phyloP scores from a whole-genome alignment of 1,140 invertebrate species.

The Brachionus koreanus region DNA sequence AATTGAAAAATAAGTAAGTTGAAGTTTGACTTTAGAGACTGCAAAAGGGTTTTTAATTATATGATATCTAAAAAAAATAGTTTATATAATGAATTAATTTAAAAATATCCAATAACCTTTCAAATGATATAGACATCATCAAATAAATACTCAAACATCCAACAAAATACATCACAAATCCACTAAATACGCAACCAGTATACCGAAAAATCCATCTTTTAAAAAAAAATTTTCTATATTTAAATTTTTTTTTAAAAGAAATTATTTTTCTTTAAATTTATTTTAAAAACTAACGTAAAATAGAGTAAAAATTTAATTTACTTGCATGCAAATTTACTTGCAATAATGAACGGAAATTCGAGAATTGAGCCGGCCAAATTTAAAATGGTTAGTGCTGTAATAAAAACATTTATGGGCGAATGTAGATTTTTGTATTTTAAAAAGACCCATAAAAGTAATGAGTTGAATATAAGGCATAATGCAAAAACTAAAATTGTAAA shows the following conservation, averaged over 20 bases:
- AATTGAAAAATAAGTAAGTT: neutral
- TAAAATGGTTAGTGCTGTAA: neutral
- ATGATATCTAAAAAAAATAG: neutral
- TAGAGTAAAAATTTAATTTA: neutral
- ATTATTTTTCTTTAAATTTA: no score
- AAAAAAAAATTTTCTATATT: neutral
- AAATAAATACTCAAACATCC: constrained; percentile 43
- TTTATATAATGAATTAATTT: neutral
- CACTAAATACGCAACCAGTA: neutral
- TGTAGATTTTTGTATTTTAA: neutral
- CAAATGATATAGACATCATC: constrained; percentile 14
- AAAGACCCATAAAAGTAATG: constrained; percentile 17
- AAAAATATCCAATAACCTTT: neutral
- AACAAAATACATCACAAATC: constrained; percentile 40
- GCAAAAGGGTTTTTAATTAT: constrained; percentile 26
- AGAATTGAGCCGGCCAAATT: constrained; percentile 38
- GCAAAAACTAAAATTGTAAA: neutral
- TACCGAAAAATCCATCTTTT: constrained; percentile 25
- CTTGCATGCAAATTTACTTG: constrained; percentile 35
- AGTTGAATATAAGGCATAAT: constrained; percentile 8
- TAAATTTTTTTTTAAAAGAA: neutral
- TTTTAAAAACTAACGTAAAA: neutral
- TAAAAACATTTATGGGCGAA: constrained; percentile 4
- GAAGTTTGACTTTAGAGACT: neutral
- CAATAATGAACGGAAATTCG: constrained; percentile 34